phyloP scores from a whole-genome alignment of 2,797 vertebrate species.

The Helostoma temminkii region DNA sequence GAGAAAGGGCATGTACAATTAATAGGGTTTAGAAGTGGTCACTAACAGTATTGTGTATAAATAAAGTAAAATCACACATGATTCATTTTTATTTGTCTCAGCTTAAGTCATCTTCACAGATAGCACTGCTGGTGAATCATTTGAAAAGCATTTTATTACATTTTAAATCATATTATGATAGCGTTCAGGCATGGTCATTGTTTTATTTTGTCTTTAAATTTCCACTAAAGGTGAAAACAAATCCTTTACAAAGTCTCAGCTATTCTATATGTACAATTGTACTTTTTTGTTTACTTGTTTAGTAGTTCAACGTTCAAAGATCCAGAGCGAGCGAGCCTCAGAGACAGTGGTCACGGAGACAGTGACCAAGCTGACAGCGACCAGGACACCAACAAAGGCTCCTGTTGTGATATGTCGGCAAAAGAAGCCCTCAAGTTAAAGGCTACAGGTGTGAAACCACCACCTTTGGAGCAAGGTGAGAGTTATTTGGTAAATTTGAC shows the following conservation, averaged over 20 bases:
- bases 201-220: constrained; percentile 31
- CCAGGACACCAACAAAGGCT: constrained; percentile 99
- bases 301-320: constrained; percentile 99
- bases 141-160: constrained; percentile 31
- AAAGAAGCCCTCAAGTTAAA: constrained; percentile 99
- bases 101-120: constrained; percentile 12
- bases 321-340: constrained; percentile 97
- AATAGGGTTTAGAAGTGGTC: constrained; percentile 44
- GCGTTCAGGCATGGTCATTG: constrained; percentile 32
- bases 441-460: constrained; percentile 94
- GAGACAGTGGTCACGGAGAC: constrained; percentile 99
- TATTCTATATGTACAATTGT: background rate
- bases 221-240: constrained; percentile 5
- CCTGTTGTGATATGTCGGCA: constrained; percentile 99
- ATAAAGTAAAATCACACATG: constrained; percentile 7
- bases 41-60: constrained; percentile 22
- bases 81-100: background rate
- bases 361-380: constrained; percentile 99
- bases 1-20: constrained; percentile 12
- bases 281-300: constrained; percentile 53
- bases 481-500: constrained; percentile 59
- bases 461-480: constrained; percentile 98
- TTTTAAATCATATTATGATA: constrained; percentile 36
- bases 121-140: background rate
- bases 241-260: background rate